Conservation (phyloP, 2,888 invertebrate species). For the Hemicrepidius hirtus region DNA sequence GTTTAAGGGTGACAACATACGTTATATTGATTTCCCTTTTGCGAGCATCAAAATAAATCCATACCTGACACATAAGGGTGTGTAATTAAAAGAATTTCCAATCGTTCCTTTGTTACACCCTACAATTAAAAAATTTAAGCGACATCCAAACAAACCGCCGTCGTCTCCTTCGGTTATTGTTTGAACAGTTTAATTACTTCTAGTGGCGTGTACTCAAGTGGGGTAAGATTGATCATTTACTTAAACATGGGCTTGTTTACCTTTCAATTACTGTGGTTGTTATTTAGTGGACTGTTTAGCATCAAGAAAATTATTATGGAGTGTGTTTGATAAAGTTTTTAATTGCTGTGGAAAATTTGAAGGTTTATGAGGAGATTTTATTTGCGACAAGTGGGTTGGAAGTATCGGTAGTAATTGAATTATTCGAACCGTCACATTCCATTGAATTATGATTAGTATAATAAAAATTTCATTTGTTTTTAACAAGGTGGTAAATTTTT, state of each 20-base stretch:
- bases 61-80: neutral
- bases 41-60: neutral
- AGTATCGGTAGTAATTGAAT: no score
- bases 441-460: no score
- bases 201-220: conserved; percentile 10
- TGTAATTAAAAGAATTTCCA: neutral
- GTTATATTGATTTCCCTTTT: neutral
- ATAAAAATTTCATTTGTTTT: no score
- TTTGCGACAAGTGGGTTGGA: no score
- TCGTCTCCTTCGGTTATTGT: conserved; percentile 6
- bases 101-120: neutral
- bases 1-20: neutral
- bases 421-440: no score
- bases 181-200: conserved; percentile 15
- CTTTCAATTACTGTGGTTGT: neutral
- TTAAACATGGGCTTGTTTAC: conserved; percentile 10
- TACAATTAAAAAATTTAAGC: neutral
- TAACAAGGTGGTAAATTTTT: no score
- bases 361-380: no score
- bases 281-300: neutral
- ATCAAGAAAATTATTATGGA: neutral
- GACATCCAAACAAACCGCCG: neutral
- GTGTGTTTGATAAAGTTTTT: conserved; percentile 2
- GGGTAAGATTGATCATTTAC: conserved; percentile 1
- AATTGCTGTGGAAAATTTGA: neutral